Evolutionary conservation across 2,113 vertebrate genomes (phyloP).

Genomic region (Vimba vimba): DNA sequence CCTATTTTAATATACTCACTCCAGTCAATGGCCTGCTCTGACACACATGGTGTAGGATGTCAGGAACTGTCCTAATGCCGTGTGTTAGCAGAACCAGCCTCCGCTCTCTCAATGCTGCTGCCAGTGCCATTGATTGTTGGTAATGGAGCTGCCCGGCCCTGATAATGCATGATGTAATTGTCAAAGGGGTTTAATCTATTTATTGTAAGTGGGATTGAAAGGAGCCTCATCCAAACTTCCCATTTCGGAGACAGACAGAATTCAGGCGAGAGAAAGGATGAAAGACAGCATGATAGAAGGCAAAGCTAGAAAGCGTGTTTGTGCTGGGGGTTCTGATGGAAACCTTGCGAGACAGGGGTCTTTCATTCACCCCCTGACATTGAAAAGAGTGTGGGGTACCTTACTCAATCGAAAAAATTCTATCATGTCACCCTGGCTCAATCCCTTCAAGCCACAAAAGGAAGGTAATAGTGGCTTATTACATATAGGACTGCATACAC

Average conservation of each 20-base stretch:
- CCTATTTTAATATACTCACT: conserved; percentile 55
- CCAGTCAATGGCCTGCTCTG: conserved; percentile 61
- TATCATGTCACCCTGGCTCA: conserved; percentile 61
- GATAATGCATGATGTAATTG: conserved; percentile 92
- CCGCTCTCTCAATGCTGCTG: conserved; percentile 63
- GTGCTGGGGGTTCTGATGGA: conserved; percentile 23
- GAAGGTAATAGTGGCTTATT: conserved; percentile 73
- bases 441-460: conserved; percentile 67
- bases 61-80: conserved; percentile 79
- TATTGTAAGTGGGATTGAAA: conserved; percentile 78
- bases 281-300: conserved; percentile 18
- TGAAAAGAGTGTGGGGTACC: conserved; percentile 63
- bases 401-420: conserved; percentile 71
- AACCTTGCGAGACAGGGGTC: conserved; percentile 19
- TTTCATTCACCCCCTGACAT: conserved; percentile 65
- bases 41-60: conserved; percentile 73
- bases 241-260: conserved; percentile 58
- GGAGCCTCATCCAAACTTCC: conserved; percentile 62
- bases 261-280: conserved; percentile 1
- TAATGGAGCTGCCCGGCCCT: conserved; percentile 85
- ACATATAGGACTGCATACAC: conserved; percentile 73
- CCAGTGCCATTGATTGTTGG: conserved; percentile 82
- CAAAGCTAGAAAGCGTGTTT: neutral
- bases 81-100: conserved; percentile 5
- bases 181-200: conserved; percentile 88